These are phyloP conservation scores for Psix sp. DNA, from an alignment of 1,140 invertebrate species.

Conservation along the genomic window DNA sequence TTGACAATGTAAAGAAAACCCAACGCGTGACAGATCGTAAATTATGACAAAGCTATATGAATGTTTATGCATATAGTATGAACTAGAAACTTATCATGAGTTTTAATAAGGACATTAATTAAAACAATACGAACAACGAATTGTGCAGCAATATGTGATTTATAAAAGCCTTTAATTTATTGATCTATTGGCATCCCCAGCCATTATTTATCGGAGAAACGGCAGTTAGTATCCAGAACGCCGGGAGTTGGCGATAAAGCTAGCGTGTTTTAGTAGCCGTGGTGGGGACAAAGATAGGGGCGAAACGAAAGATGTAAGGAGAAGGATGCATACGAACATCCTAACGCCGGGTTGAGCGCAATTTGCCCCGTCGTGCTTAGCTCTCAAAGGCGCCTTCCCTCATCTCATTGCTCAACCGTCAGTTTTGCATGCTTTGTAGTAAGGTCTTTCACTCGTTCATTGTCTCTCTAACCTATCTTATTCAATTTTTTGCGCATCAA, in stretches of 20 bases:
- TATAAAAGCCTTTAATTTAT: conserved; percentile 34
- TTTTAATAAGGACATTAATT: too few relatives aligned
- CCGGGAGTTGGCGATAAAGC: conserved; percentile 62
- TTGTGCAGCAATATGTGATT: conserved; percentile 12
- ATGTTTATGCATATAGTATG: too few relatives aligned
- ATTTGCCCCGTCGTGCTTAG: conserved; percentile 57
- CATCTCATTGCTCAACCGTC: conserved; percentile 29
- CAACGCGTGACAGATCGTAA: too few relatives aligned
- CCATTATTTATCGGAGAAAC: conserved; percentile 48
- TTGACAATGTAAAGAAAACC: too few relatives aligned
- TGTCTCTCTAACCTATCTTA: conserved; percentile 42
- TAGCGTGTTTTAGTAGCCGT: conserved; percentile 20
- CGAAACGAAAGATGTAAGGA: conserved; percentile 28
- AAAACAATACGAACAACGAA: conserved; percentile 7
- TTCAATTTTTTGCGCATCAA: conserved; percentile 42
- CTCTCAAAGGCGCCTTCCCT: conserved; percentile 35
- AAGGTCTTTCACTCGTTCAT: conserved; percentile 48
- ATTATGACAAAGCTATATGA: too few relatives aligned
- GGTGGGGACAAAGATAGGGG: conserved; percentile 39
- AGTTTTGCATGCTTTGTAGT: conserved; percentile 58
- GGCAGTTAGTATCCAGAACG: conserved; percentile 45
- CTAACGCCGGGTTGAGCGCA: conserved; percentile 59
- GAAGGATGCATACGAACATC: conserved; percentile 55
- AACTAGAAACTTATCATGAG: too few relatives aligned
- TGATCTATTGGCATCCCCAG: conserved; percentile 33